Evolutionary conservation across 2,888 invertebrate genomes (phyloP).

Genomic region (Hirudinaria manillensis): DNA sequence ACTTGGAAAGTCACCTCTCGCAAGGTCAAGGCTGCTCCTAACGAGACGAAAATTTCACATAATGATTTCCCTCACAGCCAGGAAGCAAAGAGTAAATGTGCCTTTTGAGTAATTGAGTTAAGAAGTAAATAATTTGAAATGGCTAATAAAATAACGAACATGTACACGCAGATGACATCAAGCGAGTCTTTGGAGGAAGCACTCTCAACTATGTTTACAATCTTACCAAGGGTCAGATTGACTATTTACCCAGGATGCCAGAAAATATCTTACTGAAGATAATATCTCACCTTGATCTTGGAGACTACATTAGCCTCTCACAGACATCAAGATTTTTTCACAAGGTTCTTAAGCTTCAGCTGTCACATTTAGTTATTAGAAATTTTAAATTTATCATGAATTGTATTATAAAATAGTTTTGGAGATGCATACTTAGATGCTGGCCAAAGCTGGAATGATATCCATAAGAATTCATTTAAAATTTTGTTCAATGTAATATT

Average conservation of each 20-base stretch:
- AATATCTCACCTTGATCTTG: conserved; percentile 9
- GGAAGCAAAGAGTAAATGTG: conserved; percentile 10
- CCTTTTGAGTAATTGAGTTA: too few species aligned
- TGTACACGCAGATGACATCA: conserved; percentile 18
- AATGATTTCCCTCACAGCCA: conserved; percentile 5
- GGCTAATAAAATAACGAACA: too few species aligned
- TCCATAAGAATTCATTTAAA: too few species aligned
- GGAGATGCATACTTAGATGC: too few species aligned
- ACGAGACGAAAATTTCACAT: conserved; percentile 2
- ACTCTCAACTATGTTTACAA: background rate
- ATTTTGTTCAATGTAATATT: background rate
- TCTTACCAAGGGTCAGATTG: conserved; percentile 6
- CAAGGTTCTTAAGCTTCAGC: background rate
- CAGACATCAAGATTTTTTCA: background rate
- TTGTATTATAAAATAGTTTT: too few species aligned
- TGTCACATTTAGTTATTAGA: too few species aligned
- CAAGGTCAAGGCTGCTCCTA: conserved; percentile 4
- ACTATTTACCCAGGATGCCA: conserved; percentile 24
- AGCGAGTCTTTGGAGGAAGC: conserved; percentile 20
- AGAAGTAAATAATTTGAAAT: too few species aligned
- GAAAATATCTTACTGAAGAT: conserved; percentile 15
- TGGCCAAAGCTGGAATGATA: too few species aligned
- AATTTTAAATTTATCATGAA: too few species aligned
- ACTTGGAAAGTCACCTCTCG: conserved; percentile 25
- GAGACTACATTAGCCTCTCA: conserved; percentile 8